Evolutionary conservation across 2,888 invertebrate species (phyloP), one percentile per base, ranked within the genome.

Genomic region (Philhelius pedissequus): DNA sequence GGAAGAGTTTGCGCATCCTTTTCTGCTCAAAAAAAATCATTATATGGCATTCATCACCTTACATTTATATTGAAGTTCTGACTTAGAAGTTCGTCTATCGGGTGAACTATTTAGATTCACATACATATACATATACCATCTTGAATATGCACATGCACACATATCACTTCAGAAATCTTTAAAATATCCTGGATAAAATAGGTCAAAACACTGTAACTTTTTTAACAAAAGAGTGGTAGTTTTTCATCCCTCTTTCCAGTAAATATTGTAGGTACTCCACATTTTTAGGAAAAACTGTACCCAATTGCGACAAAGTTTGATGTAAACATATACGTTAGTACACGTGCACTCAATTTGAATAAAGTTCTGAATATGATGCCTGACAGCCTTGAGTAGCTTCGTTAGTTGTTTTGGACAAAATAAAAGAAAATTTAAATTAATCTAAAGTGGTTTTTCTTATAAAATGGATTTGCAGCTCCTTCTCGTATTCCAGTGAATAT

Each of bases 291-390:
- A 11, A 15, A 60, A 9, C 4, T 9, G 9, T 35, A n/a, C 20
- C 7, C 2, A 54, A 30, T n/a, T 7, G 15, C 27, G 0, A 40
- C n/a, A 18, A 62, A 62, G 56, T 58, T 70, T 40, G 40, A 54
- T 52, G n/a, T n/a, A n/a, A n/a, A 52, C 58, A 60, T n/a, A 54
- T 40, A 48, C n/a, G 6, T 2, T 32, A 11, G 9, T 70, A 70
- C 60, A 80, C 58, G 27, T 76, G 76, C 58, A 76, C 58, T 64
- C 81, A 70, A 58, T 81, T 64, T 64, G 54, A 80, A 64, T 80
- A 40, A 56, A 66, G 69, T 58, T 58, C n/a, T 48, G 43, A 52
- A 60, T 52, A 52, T 45, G 77, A 66, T 66, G 71, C 40, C 62
- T 62, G 45, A 20, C 35, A 58, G 52, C 43, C 76, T 71, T 71